These are phyloP conservation scores for Charadrius vociferus DNA, from an alignment of 2,113 vertebrate species.

Conservation along the genomic window DNA sequence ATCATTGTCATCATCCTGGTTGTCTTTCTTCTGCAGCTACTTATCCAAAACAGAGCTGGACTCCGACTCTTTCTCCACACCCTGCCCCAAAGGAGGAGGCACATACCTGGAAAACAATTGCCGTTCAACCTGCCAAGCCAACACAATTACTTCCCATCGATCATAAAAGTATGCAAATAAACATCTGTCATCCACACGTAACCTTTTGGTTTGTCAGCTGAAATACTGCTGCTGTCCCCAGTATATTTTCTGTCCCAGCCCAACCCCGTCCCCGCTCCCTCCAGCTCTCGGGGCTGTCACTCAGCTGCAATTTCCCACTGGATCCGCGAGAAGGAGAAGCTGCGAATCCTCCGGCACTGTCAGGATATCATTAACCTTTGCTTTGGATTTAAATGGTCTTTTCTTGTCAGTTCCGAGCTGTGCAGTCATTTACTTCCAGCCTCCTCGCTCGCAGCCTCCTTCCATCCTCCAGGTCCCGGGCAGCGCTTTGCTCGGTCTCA, in stretches of 20 bases:
- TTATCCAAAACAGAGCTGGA: background rate
- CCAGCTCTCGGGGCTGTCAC: background rate
- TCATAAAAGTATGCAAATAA: background rate
- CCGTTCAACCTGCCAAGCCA: background rate
- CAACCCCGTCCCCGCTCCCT: background rate
- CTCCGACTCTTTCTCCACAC: accelerated
- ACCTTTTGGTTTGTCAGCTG: background rate
- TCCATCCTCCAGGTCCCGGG: background rate
- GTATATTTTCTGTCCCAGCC: background rate
- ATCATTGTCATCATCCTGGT: accelerated
- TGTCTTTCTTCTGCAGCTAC: background rate
- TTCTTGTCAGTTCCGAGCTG: background rate
- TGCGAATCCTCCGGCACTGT: background rate
- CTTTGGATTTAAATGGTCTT: background rate
- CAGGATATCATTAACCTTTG: constrained; percentile 48
- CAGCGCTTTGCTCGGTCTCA: background rate
- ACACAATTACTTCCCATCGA: background rate
- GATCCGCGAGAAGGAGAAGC: background rate
- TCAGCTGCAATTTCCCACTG: background rate
- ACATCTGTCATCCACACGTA: background rate
- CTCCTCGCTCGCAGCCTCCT: background rate
- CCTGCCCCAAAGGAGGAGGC: background rate
- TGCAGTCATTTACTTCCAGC: background rate
- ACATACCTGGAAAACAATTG: accelerated
- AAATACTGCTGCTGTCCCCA: background rate